Evolutionary conservation across 2,113 vertebrate species (phyloP).

Genomic region (cat (Felis catus)): F.catus_Fca126_mat1.0 CM031413.1:157273501-157274000

Average conservation of each 20-base stretch:
- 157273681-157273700: background rate
- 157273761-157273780: background rate
- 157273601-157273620: slow-evolving; percentile 62
- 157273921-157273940: background rate
- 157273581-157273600: slow-evolving; percentile 37
- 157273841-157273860: background rate
- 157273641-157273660: background rate
- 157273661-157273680: background rate
- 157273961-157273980: slow-evolving; percentile 42
- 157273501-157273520: slow-evolving; percentile 80
- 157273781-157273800: background rate
- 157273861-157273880: background rate
- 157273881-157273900: background rate
- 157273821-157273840: background rate
- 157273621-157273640: background rate
- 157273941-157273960: slow-evolving; percentile 2
- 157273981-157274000: slow-evolving; percentile 23
- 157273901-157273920: background rate
- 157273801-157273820: background rate
- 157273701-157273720: background rate
- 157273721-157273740: background rate
- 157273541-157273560: slow-evolving; percentile 48
- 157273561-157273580: background rate
- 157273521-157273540: slow-evolving; percentile 56
- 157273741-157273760: background rate